These are phyloP conservation scores for Operophtera brumata DNA, from an alignment of 2,888 invertebrate species.

Conservation along the genomic window DNA sequence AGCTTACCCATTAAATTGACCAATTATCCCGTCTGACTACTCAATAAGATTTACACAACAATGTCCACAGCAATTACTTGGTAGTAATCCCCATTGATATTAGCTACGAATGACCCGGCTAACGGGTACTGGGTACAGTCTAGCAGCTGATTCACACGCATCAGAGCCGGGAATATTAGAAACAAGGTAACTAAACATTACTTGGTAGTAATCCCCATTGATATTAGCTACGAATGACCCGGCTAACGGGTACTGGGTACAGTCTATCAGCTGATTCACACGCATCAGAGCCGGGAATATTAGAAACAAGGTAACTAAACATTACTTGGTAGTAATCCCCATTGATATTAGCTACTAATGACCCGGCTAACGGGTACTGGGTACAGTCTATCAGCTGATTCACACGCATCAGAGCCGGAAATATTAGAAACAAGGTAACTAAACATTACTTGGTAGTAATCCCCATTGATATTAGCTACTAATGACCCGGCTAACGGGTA, in stretches of 20 bases:
- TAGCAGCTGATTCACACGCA: not conserved
- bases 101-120: constrained; percentile 5
- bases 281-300: not conserved
- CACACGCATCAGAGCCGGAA: not conserved
- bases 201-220: constrained; percentile 9
- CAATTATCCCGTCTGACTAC: constrained; percentile 6
- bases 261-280: not conserved
- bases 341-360: constrained; percentile 6
- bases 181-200: not conserved
- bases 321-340: constrained; percentile 10
- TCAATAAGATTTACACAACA: constrained; percentile 8
- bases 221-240: constrained; percentile 3
- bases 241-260: not conserved
- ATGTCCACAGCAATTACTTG: constrained; percentile 7
- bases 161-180: not conserved
- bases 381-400: not conserved
- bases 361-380: not conserved
- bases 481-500: constrained; percentile 4
- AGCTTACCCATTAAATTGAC: constrained; percentile 4
- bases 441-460: constrained; percentile 13
- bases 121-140: not conserved
- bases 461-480: constrained; percentile 1
- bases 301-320: too few species aligned
- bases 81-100: constrained; percentile 4
- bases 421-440: not conserved